Percentiles rank a stretch among this genome's conserved stretches.
Evolutionary conservation across 2,113 vertebrate genomes (phyloP).

Genomic region (Syngnathoides biaculeatus): DNA sequence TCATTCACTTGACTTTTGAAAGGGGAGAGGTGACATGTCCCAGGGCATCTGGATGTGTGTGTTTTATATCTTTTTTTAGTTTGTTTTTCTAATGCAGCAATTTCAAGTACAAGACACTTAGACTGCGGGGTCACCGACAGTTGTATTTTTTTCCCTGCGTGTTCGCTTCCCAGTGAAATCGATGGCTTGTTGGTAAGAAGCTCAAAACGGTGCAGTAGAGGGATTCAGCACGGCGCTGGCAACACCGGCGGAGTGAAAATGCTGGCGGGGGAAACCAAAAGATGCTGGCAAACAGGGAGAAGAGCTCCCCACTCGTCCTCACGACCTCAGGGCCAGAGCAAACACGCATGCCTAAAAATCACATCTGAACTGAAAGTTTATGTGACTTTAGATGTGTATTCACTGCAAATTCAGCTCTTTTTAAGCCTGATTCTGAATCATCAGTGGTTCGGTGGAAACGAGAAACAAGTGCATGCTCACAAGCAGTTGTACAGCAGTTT

Average conservation of each 20-base stretch:
- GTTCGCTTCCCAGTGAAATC: conserved; percentile 62
- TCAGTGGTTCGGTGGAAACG: too few relatives aligned
- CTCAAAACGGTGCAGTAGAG: conserved; percentile 66
- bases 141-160: conserved; percentile 58
- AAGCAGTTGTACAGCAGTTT: too few relatives aligned
- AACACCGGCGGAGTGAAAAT: conserved; percentile 59
- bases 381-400: neutral
- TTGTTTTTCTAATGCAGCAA: conserved; percentile 54
- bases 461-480: too few relatives aligned
- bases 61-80: conserved; percentile 5
- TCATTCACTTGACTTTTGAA: conserved; percentile 72
- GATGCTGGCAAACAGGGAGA: conserved; percentile 65
- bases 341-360: neutral
- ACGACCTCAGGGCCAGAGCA: conserved; percentile 61
- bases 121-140: conserved; percentile 73
- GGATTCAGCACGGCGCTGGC: conserved; percentile 65
- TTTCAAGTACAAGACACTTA: conserved; percentile 75
- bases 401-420: too few relatives aligned
- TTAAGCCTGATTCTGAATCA: too few relatives aligned
- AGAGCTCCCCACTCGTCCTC: conserved; percentile 48
- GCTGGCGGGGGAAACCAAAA: conserved; percentile 63
- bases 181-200: conserved; percentile 73
- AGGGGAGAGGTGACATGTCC: conserved; percentile 76
- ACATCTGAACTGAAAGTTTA: neutral
- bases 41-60: conserved; percentile 48